Conservation (phyloP, 2,797 vertebrate genomes). For the Haliaeetus vocifer region DNA sequence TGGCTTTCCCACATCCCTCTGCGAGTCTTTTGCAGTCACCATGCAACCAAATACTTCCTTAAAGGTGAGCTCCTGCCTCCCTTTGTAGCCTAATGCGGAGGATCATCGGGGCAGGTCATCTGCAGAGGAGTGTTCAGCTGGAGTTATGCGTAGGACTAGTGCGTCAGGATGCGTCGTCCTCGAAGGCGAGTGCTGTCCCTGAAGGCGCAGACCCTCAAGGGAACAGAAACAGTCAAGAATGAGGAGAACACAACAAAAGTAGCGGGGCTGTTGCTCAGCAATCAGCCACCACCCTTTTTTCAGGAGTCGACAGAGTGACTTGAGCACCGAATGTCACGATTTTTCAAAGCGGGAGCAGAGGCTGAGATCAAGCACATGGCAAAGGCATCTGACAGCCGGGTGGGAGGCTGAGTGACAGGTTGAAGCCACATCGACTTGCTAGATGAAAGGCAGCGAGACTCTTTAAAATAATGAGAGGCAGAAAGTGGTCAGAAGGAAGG, state of each 20-base stretch:
- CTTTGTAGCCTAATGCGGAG: background rate
- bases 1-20: background rate
- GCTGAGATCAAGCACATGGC: background rate
- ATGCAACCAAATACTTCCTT: background rate
- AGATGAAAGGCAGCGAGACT: background rate
- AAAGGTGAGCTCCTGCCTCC: background rate
- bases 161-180: background rate
- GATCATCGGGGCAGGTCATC: fast-evolving
- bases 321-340: background rate
- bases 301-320: background rate
- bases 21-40: background rate
- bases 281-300: background rate
- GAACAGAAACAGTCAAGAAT: background rate
- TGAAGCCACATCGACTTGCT: background rate
- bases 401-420: background rate
- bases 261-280: background rate
- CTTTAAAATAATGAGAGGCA: background rate
- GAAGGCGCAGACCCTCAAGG: background rate
- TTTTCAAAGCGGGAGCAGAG: background rate
- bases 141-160: fast-evolving
- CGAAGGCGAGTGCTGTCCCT: fast-evolving
- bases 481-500: background rate
- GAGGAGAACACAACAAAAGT: background rate
- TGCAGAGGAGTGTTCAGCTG: background rate
- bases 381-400: background rate